phyloP scores from a whole-genome alignment of 2,797 vertebrate species.

The Pangasius sanitwongsei region DNA sequence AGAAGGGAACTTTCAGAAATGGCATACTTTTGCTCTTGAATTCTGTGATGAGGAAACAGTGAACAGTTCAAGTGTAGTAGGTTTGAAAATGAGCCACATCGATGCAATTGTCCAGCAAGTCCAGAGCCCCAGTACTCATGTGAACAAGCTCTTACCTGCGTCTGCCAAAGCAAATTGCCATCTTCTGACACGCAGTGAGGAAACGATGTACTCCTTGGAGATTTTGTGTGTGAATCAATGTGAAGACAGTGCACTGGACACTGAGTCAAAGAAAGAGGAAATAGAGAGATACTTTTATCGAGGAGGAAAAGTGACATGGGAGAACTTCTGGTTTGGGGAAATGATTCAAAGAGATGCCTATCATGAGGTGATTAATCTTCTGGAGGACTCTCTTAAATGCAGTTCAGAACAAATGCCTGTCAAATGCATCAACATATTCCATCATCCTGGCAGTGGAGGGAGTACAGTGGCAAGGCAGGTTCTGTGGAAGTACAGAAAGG shows the following conservation, averaged over 20 bases:
- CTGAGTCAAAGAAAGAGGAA: constrained; percentile 64
- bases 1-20: constrained; percentile 72
- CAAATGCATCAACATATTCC: constrained; percentile 77
- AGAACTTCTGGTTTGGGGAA: constrained; percentile 71
- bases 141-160: constrained; percentile 70
- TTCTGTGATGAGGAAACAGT: constrained; percentile 72
- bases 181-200: constrained; percentile 71
- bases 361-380: constrained; percentile 59
- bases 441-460: constrained; percentile 85
- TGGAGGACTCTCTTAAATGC: constrained; percentile 61
- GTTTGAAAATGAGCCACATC: constrained; percentile 80
- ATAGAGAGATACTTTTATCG: constrained; percentile 77
- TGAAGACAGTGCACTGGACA: constrained; percentile 65
- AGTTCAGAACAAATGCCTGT: constrained; percentile 62
- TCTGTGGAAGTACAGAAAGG: constrained; percentile 78
- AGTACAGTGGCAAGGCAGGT: constrained; percentile 83
- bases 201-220: constrained; percentile 78
- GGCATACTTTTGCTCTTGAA: constrained; percentile 74
- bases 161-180: constrained; percentile 69
- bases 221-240: constrained; percentile 79
- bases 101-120: constrained; percentile 75
- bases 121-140: constrained; percentile 61
- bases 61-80: constrained; percentile 73
- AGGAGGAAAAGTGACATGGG: constrained; percentile 72
- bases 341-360: constrained; percentile 75